These are phyloP conservation scores for Drosophila lacicola DNA, from an alignment of 2,888 invertebrate genomes.

Conservation along the genomic window DNA sequence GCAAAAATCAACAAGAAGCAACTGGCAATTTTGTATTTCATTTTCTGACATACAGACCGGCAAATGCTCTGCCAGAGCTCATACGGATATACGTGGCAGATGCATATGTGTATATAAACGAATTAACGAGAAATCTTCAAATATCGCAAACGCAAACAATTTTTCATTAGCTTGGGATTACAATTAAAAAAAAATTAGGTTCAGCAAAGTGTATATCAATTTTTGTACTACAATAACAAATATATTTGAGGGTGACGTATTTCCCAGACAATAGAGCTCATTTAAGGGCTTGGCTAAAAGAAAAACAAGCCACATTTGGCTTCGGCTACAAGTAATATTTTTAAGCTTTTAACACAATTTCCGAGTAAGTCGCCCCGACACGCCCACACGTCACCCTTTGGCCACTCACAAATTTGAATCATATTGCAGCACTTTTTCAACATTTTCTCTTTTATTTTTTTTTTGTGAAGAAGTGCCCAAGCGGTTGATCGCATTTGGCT, in stretches of 20 bases:
- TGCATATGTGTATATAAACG: no score
- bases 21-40: neutral
- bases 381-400: constrained; percentile 17
- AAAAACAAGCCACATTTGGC: constrained; percentile 2
- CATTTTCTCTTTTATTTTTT: constrained; percentile 2
- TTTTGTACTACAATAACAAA: no score
- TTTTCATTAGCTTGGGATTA: no score
- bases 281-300: no score
- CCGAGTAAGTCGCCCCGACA: constrained; percentile 11
- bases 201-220: no score
- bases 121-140: no score
- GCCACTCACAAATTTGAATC: constrained; percentile 6
- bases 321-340: constrained; percentile 44
- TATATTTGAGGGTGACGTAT: no score
- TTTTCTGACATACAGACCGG: neutral
- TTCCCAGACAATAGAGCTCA: no score
- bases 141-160: no score
- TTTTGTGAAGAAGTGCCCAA: constrained; percentile 23
- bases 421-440: constrained; percentile 39
- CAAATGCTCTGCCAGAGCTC: constrained; percentile 5
- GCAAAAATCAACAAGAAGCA: constrained; percentile 33
- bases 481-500: constrained; percentile 54
- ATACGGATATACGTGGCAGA: no score
- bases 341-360: constrained; percentile 57
- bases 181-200: no score